Evolutionary conservation across 2,797 vertebrate genomes (phyloP).

Genomic region (Rhinatrema bivittatum): DNA sequence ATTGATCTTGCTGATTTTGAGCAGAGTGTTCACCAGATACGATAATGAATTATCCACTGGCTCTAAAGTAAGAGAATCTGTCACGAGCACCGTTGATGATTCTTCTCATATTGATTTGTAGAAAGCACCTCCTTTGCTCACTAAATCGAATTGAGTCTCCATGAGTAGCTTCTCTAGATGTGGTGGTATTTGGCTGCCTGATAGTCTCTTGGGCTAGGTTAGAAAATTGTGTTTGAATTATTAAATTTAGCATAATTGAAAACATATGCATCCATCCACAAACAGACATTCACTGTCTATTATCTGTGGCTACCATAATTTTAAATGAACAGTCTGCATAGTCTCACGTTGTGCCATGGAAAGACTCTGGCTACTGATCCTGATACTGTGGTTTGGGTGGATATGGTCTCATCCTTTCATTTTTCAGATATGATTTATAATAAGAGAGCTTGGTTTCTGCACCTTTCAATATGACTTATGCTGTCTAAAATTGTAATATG

Average conservation of each 20-base stretch:
- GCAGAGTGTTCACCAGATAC: too few relatives aligned
- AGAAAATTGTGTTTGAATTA: conserved; percentile 30
- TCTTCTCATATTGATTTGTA: conserved; percentile 32
- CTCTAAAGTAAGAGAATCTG: too few relatives aligned
- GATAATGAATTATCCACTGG: too few relatives aligned
- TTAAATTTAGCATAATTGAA: conserved; percentile 49
- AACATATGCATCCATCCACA: conserved; percentile 44
- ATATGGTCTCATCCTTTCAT: conserved; percentile 22
- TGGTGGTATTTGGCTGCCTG: conserved; percentile 54
- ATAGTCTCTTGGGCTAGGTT: conserved; percentile 46
- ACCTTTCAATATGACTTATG: too few relatives aligned
- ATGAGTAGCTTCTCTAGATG: conserved; percentile 46
- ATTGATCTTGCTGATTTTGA: too few relatives aligned
- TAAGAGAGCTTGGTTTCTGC: conserved; percentile 11
- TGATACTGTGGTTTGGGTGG: conserved; percentile 34
- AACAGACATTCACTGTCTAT: conserved; percentile 35
- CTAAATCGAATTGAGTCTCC: conserved; percentile 39
- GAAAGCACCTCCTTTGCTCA: conserved; percentile 26
- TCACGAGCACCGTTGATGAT: background rate
- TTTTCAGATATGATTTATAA: conserved; percentile 15
- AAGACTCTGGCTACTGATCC: conserved; percentile 26
- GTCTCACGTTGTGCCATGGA: conserved; percentile 17
- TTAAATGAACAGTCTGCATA: conserved; percentile 23
- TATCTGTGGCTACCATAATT: conserved; percentile 37
- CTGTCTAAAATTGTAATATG: too few relatives aligned